Percentiles rank a stretch among this genome's conserved stretches.
Conservation (phyloP, 2,113 vertebrate genomes). For the Callorhinus ursinus region DNA sequence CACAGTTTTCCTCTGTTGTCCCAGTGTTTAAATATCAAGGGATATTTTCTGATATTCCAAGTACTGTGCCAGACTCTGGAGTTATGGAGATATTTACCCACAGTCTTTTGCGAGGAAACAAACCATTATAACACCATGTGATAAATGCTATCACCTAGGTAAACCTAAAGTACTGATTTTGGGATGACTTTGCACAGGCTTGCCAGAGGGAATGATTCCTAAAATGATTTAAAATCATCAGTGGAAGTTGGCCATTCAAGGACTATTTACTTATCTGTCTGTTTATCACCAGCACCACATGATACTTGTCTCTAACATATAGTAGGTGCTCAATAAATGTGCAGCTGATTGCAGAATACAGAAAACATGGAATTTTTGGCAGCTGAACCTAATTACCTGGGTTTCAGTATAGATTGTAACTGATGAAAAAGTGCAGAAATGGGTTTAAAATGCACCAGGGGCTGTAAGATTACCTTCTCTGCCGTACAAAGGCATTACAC, state of each 20-base stretch:
- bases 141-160: background rate
- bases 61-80: background rate
- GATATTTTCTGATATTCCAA: background rate
- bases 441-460: background rate
- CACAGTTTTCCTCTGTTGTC: background rate
- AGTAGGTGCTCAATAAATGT: background rate
- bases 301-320: background rate
- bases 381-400: background rate
- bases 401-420: background rate
- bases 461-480: background rate
- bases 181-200: background rate
- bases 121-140: fast-evolving
- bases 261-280: background rate
- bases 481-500: background rate
- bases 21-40: background rate
- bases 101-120: background rate
- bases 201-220: background rate
- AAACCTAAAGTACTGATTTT: background rate
- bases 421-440: background rate
- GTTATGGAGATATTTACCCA: background rate
- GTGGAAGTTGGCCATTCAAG: background rate
- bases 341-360: background rate
- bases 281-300: background rate
- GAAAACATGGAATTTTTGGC: background rate
- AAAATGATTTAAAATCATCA: background rate